Evolutionary conservation across 2,113 vertebrate genomes (phyloP), one percentile per base, ranked within the genome.

Genomic region (Cavia porcellus): DNA sequence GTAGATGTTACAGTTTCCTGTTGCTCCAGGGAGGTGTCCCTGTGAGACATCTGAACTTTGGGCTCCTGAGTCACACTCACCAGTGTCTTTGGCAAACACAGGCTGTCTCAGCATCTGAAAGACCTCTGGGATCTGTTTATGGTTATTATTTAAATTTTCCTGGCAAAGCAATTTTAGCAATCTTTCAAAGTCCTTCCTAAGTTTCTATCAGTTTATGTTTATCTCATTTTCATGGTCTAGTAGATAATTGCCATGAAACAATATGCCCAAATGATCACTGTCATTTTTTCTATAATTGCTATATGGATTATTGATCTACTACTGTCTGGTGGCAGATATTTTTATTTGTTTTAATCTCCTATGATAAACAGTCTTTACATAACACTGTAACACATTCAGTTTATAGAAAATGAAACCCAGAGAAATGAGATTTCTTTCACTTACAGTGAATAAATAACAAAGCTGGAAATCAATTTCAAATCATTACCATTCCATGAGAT

Each of bases 161-260:
- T 62, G 22, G 25, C 50, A 57, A 25, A 92, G 22, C 35, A 9
- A 74, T 74, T 35, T 50, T 59, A 52, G 11, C 42, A 70, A 14
- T 52, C 52, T 22, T 59, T 64, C 92, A 59, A 95, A 96, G 77
- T 86, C 85, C 74, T 86, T 66, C 35, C 55, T 55, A 47, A 22
- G 57, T 88, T 24, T 68, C 66, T 55, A 2, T 93, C 42, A 45
- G 38, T 61, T 59, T 59, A 5, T 30, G 1, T 45, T 85, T 77
- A 89, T n/a, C n/a, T 81, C 79, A 81, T 52, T 61, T 74, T 87
- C 22, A 10, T 81, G 42, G n/a, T 86, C 55, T 45, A 30, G 6
- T 20, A 70, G 57, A 47, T 50, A 93, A 17, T 45, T 52, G 75
- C 47, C 35, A 52, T 89, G 45, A 88, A 93, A 14, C 17, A 7